Percentiles rank a stretch among this genome's conserved stretches.
phyloP scores from a whole-genome alignment of 2,888 invertebrate genomes.

The Lingula anatina region DNA sequence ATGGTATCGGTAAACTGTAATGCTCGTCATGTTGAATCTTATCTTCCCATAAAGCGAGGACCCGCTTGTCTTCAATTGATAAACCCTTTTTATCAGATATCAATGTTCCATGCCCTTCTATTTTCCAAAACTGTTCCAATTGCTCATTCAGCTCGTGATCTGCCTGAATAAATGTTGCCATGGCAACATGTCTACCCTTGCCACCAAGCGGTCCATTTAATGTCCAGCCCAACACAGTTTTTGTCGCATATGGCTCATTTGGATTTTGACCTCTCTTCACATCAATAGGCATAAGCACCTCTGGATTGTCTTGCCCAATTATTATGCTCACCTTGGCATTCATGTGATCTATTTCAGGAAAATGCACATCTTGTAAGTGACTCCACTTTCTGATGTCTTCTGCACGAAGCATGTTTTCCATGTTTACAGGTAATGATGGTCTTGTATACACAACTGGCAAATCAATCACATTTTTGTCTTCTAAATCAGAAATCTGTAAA shows the following conservation, averaged over 20 bases:
- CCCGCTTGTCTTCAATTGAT: slow-evolving; percentile 3
- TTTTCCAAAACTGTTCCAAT: not conserved
- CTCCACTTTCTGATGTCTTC: not conserved
- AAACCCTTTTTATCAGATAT: not conserved
- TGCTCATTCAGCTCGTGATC: not conserved
- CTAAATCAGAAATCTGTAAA: not conserved
- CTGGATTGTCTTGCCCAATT: slow-evolving; percentile 7
- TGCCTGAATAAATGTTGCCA: not conserved
- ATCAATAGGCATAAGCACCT: slow-evolving; percentile 5
- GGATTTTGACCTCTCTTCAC: slow-evolving; percentile 2
- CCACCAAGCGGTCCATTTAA: slow-evolving; percentile 5
- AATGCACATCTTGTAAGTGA: slow-evolving; percentile 2
- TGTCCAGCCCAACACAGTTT: slow-evolving; percentile 10
- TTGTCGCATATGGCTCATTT: slow-evolving; percentile 7
- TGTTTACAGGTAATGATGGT: not conserved
- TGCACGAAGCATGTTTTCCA: not conserved
- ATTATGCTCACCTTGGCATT: slow-evolving; percentile 4
- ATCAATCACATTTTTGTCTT: not conserved
- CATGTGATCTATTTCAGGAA: slow-evolving; percentile 1
- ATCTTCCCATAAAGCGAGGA: not conserved
- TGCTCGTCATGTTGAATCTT: too few relatives aligned
- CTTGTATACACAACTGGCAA: not conserved
- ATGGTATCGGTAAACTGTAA: too few relatives aligned
- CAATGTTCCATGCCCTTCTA: too few relatives aligned
- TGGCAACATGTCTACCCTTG: not conserved